Base-by-base conservation (phyloP, 2,797 vertebrate genomes). In the Microctenopoma stevenorrisi region DNA sequence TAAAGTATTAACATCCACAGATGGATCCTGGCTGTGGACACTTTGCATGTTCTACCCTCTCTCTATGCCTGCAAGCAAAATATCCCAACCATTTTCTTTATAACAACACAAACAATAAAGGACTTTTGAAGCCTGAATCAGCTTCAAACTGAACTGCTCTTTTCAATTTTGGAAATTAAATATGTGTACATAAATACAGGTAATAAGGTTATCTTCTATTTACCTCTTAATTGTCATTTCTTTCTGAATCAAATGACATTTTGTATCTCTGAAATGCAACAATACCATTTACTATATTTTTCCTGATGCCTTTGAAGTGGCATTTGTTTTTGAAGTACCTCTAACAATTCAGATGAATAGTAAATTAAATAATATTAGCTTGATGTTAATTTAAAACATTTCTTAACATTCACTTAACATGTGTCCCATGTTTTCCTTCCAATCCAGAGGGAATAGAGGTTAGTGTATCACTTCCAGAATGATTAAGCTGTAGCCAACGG, bases 401-500 rank as follows among this genome's bases (percentile, higher is more conserved):
- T 38, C 52, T 12, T 8, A 1, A 14, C 59, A 54, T 40, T 42
- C 28, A 37, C 28, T 58, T 37, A 30, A 53, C 37, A 43, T 43
- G 46, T 38, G 53, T 56, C 46, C 47, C n/a, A 28, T 40, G 48
- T 22, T 57, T 57, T 22, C 10, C 22, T 3, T 11, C 30, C 38
- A 40, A 38, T 59, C 48, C 11, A 67, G 28, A 74, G 72, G 72
- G 69, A 63, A 82, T 35, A 4, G 53, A 35, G 76, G 68, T 85
- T 65, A 59, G 13, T 28, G 12, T 54, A 49, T 52, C 59, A 59
- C 22, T 58, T 25, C 56, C 1, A 49, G n/a, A 77, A 53, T 74
- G 76, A 79, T 68, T 58, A 40, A 87, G 86, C 30, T 72, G 33
- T 62, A 48, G 49, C 46, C 37, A 59, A 7, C 40, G 44, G 53